phyloP scores from a whole-genome alignment of 2,888 invertebrate genomes.

The Lydus trimaculatus region DNA sequence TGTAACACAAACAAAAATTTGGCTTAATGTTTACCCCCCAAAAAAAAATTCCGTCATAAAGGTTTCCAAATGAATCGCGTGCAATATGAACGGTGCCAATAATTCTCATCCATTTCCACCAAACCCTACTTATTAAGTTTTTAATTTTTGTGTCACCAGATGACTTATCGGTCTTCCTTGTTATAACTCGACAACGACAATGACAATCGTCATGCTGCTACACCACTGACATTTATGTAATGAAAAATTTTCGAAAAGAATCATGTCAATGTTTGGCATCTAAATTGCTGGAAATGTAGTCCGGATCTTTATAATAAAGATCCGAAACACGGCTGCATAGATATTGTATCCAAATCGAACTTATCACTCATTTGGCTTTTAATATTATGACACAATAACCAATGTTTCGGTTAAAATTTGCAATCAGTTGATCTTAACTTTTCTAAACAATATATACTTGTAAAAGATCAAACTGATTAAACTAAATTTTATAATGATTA shows the following conservation, averaged over 20 bases:
- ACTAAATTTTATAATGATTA: not conserved
- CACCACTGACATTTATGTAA: constrained; percentile 54
- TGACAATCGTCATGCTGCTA: constrained; percentile 49
- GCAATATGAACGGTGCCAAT: constrained; percentile 44
- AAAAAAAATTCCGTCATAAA: constrained; percentile 10
- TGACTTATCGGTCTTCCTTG: constrained; percentile 61
- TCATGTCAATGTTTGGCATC: constrained; percentile 14
- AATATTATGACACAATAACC: not conserved
- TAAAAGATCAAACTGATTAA: constrained; percentile 1
- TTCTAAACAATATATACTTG: constrained; percentile 2
- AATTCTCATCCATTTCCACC: constrained; percentile 32
- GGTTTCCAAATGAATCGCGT: constrained; percentile 47
- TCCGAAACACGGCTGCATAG: constrained; percentile 50
- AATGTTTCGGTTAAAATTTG: constrained; percentile 58
- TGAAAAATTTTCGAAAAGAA: constrained; percentile 59
- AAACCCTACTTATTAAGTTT: constrained; percentile 56
- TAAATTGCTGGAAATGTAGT: constrained; percentile 6
- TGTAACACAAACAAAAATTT: not conserved
- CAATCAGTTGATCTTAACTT: constrained; percentile 26
- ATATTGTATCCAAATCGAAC: constrained; percentile 56
- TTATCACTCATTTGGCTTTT: constrained; percentile 60
- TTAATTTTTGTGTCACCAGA: constrained; percentile 57
- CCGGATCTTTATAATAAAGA: not conserved
- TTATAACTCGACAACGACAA: constrained; percentile 59
- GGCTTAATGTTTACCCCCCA: not conserved